These are phyloP conservation scores for Perizoma flavofasciatum DNA, from an alignment of 2,888 invertebrate species.

Conservation along the genomic window DNA sequence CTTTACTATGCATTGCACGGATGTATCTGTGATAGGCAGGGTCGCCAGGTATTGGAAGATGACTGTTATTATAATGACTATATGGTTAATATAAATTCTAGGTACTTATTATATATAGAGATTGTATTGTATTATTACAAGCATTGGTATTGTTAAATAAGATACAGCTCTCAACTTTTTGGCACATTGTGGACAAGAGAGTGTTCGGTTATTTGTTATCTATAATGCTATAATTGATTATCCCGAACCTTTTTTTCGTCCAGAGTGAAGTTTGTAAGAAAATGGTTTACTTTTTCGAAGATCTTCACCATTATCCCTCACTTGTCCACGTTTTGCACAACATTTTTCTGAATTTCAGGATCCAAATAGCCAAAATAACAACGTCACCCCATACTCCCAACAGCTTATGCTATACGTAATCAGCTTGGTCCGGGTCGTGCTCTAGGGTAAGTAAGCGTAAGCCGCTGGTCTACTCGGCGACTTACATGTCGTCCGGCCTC, in stretches of 20 bases:
- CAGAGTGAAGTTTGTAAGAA: no score
- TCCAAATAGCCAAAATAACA: slow-evolving; percentile 21
- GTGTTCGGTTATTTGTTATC: no score
- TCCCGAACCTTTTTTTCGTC: no score
- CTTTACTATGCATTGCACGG: slow-evolving; percentile 59
- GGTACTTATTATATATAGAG: no score
- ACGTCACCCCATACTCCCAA: slow-evolving; percentile 11
- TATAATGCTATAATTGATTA: no score
- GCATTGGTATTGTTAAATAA: not conserved
- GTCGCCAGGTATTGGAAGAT: slow-evolving; percentile 27
- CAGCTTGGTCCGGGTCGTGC: slow-evolving; percentile 56
- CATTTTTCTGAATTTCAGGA: not conserved
- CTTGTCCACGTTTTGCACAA: no score
- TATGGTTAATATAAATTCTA: slow-evolving; percentile 9
- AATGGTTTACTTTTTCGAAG: no score
- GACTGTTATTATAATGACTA: slow-evolving; percentile 20
- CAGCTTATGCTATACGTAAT: slow-evolving; percentile 47
- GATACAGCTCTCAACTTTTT: no score
- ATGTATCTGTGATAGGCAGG: slow-evolving; percentile 38
- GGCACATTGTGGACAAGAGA: no score
- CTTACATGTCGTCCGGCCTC: slow-evolving; percentile 79
- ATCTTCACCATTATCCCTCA: no score
- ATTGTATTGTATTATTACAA: no score
- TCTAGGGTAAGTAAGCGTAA: slow-evolving; percentile 72
- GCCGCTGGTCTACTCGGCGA: slow-evolving; percentile 53